Evolutionary conservation across 2,113 vertebrate genomes (phyloP), one percentile per base, ranked within the genome.

Genomic region (Peucedramus taeniatus): DNA sequence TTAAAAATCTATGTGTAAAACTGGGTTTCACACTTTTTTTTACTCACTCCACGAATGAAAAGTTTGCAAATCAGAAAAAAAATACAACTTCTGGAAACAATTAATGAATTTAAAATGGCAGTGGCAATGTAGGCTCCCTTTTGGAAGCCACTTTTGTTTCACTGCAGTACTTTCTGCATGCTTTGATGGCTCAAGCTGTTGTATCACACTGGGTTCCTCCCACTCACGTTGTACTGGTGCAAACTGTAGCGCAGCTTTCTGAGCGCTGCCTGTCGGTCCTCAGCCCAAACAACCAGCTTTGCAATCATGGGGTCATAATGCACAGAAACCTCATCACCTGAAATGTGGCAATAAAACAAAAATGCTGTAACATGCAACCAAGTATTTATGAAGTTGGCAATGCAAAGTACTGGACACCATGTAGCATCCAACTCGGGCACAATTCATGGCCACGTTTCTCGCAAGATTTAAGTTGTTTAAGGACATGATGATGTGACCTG

Each of bases 271-370:
- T 95, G 97, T 7, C 99, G 98, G 94, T 99, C 99, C 75, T 99
- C 98, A 9, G 98, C 99, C 99, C 99, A 99, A 11, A 99, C 99
- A 10, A 99, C 99, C 4, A 99, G 98, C 93, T 99, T 99, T 5
- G 99, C 99, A 39, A 99, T 99, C 99, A 99, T 99, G 7, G 99
- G 99, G 87, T 99, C 99, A 28, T 99, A 99, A 76, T 99, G 98
- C 64, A 98, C 98, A 1, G 99, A 99, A 69, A 99, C 99, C 45
- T 99, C 99, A 69, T 99, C 99, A 63, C 99, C 99, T 99, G 69
- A 50, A 96, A 95, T 4, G 63, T 3, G 90, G 8, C 37, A 56
- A 10, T 22, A 6, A 33, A 69, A 56, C 19, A 47, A 23, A 77
- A 53, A 39, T 3, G 40, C 35, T 80, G 17, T 39, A 39, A 83